Evolutionary conservation across 1,140 invertebrate genomes (phyloP).

Genomic region (Drosophila saltans): DNA sequence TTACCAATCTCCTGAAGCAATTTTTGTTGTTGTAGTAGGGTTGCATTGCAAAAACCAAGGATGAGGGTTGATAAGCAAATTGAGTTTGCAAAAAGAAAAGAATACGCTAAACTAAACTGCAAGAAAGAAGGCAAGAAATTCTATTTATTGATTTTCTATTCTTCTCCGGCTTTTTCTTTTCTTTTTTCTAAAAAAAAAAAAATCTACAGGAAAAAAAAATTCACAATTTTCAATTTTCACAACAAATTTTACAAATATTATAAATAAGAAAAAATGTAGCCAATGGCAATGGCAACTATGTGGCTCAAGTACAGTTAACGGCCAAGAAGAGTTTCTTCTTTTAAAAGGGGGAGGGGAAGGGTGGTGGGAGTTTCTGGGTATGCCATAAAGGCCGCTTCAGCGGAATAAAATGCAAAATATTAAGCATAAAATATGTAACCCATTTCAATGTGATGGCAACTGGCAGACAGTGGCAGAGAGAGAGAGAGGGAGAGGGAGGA

Average conservation of each 20-base stretch:
- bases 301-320: conserved; percentile 66
- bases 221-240: too few species aligned
- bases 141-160: conserved; percentile 41
- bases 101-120: conserved; percentile 12
- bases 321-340: conserved; percentile 34
- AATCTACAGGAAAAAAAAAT: not conserved
- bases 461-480: not conserved
- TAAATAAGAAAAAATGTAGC: conserved; percentile 28
- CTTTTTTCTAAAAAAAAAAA: not conserved
- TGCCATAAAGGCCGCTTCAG: conserved; percentile 40
- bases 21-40: conserved; percentile 30
- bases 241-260: not conserved
- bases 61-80: conserved; percentile 69
- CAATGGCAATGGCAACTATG: conserved; percentile 12
- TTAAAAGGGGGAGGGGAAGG: conserved; percentile 21
- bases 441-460: conserved; percentile 60
- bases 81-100: conserved; percentile 24
- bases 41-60: conserved; percentile 35
- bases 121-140: conserved; percentile 2
- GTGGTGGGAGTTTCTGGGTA: not conserved
- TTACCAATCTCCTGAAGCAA: conserved; percentile 9
- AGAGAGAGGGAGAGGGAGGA: not conserved
- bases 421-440: conserved; percentile 83
- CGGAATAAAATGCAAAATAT: conserved; percentile 81
- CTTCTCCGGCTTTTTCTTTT: too few species aligned